phyloP scores from a whole-genome alignment of 92 coral and sea anemone species.

The Epizoanthus illoricatus region DNA sequence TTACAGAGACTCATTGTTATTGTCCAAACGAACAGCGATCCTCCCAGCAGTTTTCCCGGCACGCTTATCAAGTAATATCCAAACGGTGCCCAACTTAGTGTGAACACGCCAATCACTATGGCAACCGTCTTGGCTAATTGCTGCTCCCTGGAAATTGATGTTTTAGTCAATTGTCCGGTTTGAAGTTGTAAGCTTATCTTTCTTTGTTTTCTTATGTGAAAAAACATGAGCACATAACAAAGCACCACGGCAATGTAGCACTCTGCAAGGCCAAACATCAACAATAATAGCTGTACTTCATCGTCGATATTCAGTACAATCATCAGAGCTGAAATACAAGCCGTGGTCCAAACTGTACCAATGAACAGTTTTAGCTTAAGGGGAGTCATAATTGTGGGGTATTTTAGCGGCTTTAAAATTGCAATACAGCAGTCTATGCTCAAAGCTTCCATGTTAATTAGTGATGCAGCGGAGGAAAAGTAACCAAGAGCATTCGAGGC shows the following conservation, averaged over 20 bases:
- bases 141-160: neutral
- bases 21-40: neutral
- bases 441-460: conserved; percentile 18
- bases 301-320: neutral
- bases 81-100: neutral
- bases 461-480: conserved; percentile 19
- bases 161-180: neutral
- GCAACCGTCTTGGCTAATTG: conserved; percentile 15
- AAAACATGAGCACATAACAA: conserved; percentile 1
- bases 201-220: neutral
- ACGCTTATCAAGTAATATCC: neutral
- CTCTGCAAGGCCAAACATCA: neutral
- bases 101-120: conserved; percentile 7
- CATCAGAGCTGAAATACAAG: neutral
- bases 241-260: neutral
- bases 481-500: neutral
- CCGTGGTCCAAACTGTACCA: neutral
- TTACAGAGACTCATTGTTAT: neutral
- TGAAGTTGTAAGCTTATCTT: neutral
- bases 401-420: conserved; percentile 5
- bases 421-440: conserved; percentile 40
- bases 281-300: too few relatives aligned
- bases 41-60: too few relatives aligned
- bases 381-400: conserved; percentile 10
- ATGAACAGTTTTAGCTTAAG: neutral